Evolutionary conservation across 2,797 vertebrate species (phyloP), one percentile per base, ranked within the genome.

Genomic region (Spinus pinus): DNA sequence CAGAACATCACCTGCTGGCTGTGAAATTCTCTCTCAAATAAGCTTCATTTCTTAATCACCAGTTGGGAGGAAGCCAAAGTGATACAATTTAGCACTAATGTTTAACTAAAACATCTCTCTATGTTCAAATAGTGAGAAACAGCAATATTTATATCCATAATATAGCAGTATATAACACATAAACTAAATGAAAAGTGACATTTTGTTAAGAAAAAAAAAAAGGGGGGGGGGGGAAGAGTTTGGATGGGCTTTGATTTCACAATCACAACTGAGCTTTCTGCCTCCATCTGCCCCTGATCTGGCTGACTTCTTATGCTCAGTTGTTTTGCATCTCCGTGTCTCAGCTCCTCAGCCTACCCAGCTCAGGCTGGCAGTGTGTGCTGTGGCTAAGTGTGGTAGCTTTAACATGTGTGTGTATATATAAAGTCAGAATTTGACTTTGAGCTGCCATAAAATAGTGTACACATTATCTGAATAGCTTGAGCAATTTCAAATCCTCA

Each of bases 1-100:
- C 39, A 58, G 51, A 53, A 67, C 88, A 74, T 74, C 69, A 78
- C 72, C 75, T 74, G 27, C 57, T 87, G 79, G 64, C 35, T 90
- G 46, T 90, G 79, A 94, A 90, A 78, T 81, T 91, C 24, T 89
- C 19, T 37, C 62, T 81, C 42, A 78, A 83, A 57, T 42, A 56
- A 72, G 27, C 47, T 92, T 74, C 3, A 33, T 71, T 89, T 86
- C 74, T 88, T 82, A 90, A 58, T 70, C 58, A 88, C 19, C 14
- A 25, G 16, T 17, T 88, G 66, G n/a, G 41, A 71, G 83, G 35
- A 90, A 86, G 73, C 28, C 66, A 73, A 77, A 79, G 37, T 35
- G 44, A 35, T 33, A 83, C 14, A 94, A 79, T 93, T 86, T 58
- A 81, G 5, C n/a, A 44, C 14, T 81, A 24, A 72, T n/a, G 15